These are phyloP conservation scores for Potorous gilbertii DNA, from an alignment of 2,797 vertebrate species.

Conservation along the genomic window DNA sequence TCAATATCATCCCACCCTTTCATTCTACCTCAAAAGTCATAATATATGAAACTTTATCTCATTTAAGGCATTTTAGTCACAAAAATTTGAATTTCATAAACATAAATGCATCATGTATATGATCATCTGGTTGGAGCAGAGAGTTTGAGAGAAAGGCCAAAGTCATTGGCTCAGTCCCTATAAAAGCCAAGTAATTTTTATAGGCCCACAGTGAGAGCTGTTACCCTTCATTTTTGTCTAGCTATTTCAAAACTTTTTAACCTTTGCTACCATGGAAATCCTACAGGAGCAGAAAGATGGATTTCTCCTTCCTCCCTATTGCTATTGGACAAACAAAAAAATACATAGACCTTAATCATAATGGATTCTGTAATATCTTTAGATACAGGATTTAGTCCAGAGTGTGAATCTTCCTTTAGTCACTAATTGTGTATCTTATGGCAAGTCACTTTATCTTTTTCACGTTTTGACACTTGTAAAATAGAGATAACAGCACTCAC, in stretches of 20 bases:
- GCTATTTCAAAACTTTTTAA: conserved; percentile 30
- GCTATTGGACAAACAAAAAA: neutral
- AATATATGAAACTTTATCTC: neutral
- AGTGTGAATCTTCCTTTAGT: neutral
- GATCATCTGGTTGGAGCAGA: neutral
- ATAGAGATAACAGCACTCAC: neutral
- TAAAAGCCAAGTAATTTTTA: conserved; percentile 47
- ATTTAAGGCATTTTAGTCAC: neutral
- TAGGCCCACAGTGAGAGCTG: conserved; percentile 42
- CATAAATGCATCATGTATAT: neutral
- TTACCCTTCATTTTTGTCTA: conserved; percentile 22
- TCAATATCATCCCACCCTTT: neutral
- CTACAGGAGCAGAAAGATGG: neutral
- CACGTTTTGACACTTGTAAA: neutral
- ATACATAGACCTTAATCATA: neutral
- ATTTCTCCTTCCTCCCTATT: neutral
- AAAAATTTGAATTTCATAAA: neutral
- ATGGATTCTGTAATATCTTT: neutral
- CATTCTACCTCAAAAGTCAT: neutral
- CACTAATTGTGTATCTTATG: neutral
- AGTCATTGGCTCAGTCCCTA: neutral
- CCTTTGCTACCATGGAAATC: neutral
- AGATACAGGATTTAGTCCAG: neutral
- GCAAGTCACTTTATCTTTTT: neutral
- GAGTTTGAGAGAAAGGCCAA: neutral